These are phyloP conservation scores for Osmerus eperlanus DNA, from an alignment of 2,113 vertebrate species.

Conservation along the genomic window DNA sequence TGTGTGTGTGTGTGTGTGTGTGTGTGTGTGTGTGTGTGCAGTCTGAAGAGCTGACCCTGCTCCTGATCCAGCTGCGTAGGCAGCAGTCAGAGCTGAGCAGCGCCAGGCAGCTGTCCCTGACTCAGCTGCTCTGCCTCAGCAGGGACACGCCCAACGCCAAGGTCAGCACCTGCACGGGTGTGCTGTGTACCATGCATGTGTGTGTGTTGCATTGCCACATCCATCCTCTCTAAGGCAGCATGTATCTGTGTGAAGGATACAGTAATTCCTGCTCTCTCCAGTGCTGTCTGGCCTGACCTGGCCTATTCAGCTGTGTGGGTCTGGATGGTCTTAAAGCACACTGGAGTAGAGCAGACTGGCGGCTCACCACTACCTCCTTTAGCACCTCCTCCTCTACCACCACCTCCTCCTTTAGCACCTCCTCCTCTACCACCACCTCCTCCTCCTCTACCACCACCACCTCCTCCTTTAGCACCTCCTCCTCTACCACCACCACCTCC, in stretches of 20 bases:
- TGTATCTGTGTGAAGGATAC: background rate
- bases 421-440: too few relatives aligned
- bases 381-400: too few relatives aligned
- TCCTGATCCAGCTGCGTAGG: constrained; percentile 97
- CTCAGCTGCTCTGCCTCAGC: constrained; percentile 93
- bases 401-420: too few relatives aligned
- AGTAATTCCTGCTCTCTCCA: too few relatives aligned
- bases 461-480: too few relatives aligned
- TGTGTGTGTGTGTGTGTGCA: constrained; percentile 69
- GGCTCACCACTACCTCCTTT: too few relatives aligned
- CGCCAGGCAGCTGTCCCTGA: constrained; percentile 90
- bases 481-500: too few relatives aligned
- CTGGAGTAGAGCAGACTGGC: too few relatives aligned
- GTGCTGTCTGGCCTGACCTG: too few relatives aligned
- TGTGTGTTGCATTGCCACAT: constrained; percentile 41
- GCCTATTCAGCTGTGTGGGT: too few relatives aligned
- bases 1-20: constrained; percentile 32
- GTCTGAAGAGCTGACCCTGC: constrained; percentile 98
- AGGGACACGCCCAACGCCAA: constrained; percentile 90
- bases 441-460: too few relatives aligned
- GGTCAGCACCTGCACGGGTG: constrained; percentile 77
- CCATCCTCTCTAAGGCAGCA: constrained; percentile 26
- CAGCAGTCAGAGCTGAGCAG: constrained; percentile 96
- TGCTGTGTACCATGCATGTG: constrained; percentile 26
- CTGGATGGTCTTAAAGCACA: too few relatives aligned